phyloP scores from a whole-genome alignment of 2,888 invertebrate genomes.

The Oxycera nigricornis region DNA sequence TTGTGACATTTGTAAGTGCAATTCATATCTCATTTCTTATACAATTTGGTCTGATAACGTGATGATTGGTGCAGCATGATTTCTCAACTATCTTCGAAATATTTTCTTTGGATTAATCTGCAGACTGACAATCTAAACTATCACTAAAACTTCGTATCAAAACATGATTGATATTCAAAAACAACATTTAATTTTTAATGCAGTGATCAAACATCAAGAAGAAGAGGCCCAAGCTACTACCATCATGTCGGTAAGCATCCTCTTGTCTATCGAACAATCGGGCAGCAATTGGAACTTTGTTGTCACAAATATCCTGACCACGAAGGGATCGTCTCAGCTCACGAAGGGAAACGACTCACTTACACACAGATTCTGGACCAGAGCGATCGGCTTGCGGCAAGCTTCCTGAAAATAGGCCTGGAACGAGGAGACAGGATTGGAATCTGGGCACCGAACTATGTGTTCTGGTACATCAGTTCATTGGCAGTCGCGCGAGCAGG shows the following conservation, averaged over 20 bases:
- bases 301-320: slow-evolving; percentile 65
- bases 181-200: background rate
- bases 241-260: slow-evolving; percentile 64
- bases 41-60: no score
- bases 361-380: slow-evolving; percentile 64
- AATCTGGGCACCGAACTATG: slow-evolving; percentile 79
- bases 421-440: slow-evolving; percentile 77
- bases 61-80: no score
- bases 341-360: slow-evolving; percentile 64
- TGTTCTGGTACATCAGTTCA: slow-evolving; percentile 78
- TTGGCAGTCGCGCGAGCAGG: slow-evolving; percentile 77
- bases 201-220: background rate
- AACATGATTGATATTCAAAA: no score
- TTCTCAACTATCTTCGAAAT: no score
- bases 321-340: slow-evolving; percentile 67
- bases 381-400: slow-evolving; percentile 73
- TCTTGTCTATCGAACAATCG: slow-evolving; percentile 65
- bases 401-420: slow-evolving; percentile 73
- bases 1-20: no score
- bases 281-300: slow-evolving; percentile 65
- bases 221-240: slow-evolving; percentile 62
- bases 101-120: no score
- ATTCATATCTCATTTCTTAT: no score
- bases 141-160: no score
- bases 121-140: no score